Percentiles rank a stretch among this genome's conserved stretches.
Conservation (phyloP, 2,797 vertebrate species). For the Tadarida brasiliensis region DNA sequence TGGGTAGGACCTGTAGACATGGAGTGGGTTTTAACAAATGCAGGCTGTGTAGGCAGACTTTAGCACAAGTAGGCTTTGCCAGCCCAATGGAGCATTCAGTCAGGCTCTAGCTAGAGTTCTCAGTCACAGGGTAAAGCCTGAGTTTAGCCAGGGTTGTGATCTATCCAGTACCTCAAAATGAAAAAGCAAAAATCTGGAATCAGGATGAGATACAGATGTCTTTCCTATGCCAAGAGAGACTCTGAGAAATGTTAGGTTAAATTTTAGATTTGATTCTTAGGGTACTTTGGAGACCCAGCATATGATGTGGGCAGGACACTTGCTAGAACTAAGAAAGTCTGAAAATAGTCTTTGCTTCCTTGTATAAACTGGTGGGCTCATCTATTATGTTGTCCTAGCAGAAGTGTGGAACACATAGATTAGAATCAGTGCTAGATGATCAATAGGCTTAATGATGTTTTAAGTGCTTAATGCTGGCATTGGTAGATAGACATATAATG, state of each 20-base stretch:
- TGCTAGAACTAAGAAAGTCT: not conserved
- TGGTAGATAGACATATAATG: conserved; percentile 45
- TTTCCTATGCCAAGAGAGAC: not conserved
- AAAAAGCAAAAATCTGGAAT: not conserved
- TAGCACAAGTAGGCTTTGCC: conserved; percentile 3
- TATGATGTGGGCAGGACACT: not conserved
- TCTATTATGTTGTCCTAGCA: conserved; percentile 21
- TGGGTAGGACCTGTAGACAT: not conserved
- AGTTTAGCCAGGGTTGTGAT: not conserved
- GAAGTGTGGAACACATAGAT: not conserved
- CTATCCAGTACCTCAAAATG: not conserved
- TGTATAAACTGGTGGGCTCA: not conserved
- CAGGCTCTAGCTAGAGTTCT: not conserved
- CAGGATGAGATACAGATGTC: not conserved
- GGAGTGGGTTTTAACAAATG: not conserved
- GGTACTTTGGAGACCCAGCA: not conserved
- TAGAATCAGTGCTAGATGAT: conserved; percentile 34
- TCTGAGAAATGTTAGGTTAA: not conserved
- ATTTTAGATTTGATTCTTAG: conserved; percentile 19
- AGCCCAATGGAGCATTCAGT: not conserved
- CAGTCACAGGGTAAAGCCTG: not conserved
- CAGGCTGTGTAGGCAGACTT: not conserved
- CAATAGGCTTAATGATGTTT: conserved; percentile 6
- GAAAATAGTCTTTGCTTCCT: not conserved
- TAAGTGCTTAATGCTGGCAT: not conserved